phyloP scores from a whole-genome alignment of 2,797 vertebrate genomes.

The Pempheris klunzingeri region DNA sequence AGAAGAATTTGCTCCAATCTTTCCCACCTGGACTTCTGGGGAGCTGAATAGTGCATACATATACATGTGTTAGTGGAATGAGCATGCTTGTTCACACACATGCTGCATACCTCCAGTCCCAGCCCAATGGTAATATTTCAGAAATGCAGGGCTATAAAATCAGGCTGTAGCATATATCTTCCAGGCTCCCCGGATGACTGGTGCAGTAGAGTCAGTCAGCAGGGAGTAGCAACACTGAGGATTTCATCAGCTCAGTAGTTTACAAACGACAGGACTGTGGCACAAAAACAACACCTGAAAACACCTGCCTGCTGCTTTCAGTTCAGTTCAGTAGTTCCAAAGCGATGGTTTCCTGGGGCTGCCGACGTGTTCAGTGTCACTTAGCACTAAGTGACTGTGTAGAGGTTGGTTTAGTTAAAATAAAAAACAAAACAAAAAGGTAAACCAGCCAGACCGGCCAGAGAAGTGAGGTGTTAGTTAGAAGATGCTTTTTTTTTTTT shows the following conservation, averaged over 20 bases:
- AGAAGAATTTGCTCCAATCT: conserved; percentile 32
- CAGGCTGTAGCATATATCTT: conserved; percentile 73
- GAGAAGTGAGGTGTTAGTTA: conserved; percentile 76
- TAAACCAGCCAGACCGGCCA: conserved; percentile 48
- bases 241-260: conserved; percentile 83
- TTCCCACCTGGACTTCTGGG: conserved; percentile 51
- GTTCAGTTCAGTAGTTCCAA: conserved; percentile 80
- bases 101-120: conserved; percentile 78
- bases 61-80: conserved; percentile 61
- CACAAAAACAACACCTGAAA: too few species aligned
- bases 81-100: conserved; percentile 65
- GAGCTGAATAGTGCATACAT: conserved; percentile 74
- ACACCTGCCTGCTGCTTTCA: conserved; percentile 61
- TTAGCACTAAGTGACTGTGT: conserved; percentile 34
- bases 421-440: conserved; percentile 28
- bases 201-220: conserved; percentile 66
- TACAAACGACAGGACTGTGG: conserved; percentile 54
- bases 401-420: conserved; percentile 73
- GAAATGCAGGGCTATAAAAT: conserved; percentile 78
- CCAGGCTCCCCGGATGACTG: conserved; percentile 61
- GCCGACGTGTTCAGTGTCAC: conserved; percentile 53
- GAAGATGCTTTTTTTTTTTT: conserved; percentile 63
- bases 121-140: conserved; percentile 77
- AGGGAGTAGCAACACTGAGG: conserved; percentile 50
- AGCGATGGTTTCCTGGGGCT: conserved; percentile 63